Conservation (phyloP, 1,140 invertebrate species). For the Hypsibius dujardini region DNA sequence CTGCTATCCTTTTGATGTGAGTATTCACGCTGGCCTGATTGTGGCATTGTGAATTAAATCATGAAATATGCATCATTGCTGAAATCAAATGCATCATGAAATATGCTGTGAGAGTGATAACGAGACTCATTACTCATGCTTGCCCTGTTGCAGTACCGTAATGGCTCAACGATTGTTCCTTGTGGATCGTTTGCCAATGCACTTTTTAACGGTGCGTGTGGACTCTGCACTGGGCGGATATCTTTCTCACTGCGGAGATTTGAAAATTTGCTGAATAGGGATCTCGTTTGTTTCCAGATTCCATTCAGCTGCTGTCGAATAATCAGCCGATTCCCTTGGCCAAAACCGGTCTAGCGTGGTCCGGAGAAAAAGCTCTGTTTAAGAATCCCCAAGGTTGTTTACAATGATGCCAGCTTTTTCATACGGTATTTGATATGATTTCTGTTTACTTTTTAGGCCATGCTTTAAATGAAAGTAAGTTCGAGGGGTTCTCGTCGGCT, state of each 20-base stretch:
- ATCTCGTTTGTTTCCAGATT: not conserved
- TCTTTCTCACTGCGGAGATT: not conserved
- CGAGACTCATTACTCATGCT: too few relatives aligned
- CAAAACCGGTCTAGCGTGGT: slow-evolving; percentile 1
- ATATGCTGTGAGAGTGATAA: too few relatives aligned
- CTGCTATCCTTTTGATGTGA: not conserved
- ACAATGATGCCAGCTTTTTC: too few relatives aligned
- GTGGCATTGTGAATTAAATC: too few relatives aligned
- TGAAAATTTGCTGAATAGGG: too few relatives aligned
- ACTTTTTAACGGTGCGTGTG: not conserved
- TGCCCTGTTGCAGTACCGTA: too few relatives aligned
- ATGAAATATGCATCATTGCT: too few relatives aligned
- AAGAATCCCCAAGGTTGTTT: not conserved
- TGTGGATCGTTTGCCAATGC: slow-evolving; percentile 5
- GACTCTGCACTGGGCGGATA: not conserved
- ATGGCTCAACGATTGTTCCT: not conserved
- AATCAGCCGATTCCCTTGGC: not conserved
- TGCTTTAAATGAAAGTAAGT: slow-evolving; percentile 3
- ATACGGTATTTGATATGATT: too few relatives aligned
- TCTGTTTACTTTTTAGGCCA: too few relatives aligned
- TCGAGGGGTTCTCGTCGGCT: not conserved
- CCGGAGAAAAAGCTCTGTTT: not conserved
- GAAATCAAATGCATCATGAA: too few relatives aligned
- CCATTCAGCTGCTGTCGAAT: not conserved
- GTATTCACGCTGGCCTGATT: not conserved